These are phyloP conservation scores for Conger conger DNA, from an alignment of 2,113 vertebrate species.

Conservation along the genomic window DNA sequence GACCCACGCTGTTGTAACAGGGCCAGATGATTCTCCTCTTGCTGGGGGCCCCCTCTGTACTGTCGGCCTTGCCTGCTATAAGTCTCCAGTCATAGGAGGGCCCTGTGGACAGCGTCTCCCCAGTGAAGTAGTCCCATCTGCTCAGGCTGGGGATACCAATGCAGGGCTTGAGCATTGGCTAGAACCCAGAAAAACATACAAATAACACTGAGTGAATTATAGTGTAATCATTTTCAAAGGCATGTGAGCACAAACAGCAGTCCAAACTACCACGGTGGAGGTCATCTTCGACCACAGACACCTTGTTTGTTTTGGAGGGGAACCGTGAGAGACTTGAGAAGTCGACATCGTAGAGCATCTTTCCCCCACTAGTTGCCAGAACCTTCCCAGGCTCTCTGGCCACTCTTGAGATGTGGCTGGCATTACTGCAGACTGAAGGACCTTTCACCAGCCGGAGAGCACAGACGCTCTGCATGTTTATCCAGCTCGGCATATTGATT, in stretches of 20 bases:
- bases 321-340: background rate
- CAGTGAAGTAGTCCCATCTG: constrained; percentile 93
- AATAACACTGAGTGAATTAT: background rate
- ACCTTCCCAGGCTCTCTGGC: background rate
- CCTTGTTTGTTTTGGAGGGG: background rate
- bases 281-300: background rate
- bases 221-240: background rate
- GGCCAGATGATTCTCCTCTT: constrained; percentile 94
- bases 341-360: background rate
- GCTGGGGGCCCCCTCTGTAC: constrained; percentile 74
- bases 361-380: background rate
- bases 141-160: constrained; percentile 84
- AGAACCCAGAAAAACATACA: constrained; percentile 41
- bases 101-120: constrained; percentile 88
- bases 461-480: background rate
- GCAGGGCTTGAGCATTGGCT: constrained; percentile 84
- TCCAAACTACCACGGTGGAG: background rate
- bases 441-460: background rate
- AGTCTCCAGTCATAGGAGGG: constrained; percentile 91
- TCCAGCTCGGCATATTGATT: constrained; percentile 19
- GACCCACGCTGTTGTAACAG: constrained; percentile 85
- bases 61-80: constrained; percentile 64
- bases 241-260: no score
- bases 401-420: background rate
- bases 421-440: constrained; percentile 4